Base-by-base conservation (phyloP, 2,888 invertebrate species). In the Protodeltote pygarga region DNA sequence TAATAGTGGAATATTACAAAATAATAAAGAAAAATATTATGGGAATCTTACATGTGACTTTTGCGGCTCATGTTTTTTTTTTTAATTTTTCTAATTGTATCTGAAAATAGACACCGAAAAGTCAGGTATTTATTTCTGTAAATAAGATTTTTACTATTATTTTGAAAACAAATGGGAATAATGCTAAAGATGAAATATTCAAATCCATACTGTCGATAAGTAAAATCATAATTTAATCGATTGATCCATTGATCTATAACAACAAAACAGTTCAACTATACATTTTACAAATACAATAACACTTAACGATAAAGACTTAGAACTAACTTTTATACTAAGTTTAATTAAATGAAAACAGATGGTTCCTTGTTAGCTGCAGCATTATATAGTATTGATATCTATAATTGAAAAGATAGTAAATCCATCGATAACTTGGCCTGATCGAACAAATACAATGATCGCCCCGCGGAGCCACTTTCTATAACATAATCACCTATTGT, bases 311-410 rank as follows among this genome's bases (percentile, higher is more conserved):
- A 75, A n/a, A n/a, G 75, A 76, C 65, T 72, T 66, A 62, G 59
- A 76, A 74, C 65, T 19, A 45, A 65, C 68, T 67, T 70, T 73
- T 75, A 79, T 85, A 80, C 81, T 73, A 71, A 71, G 64, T 69
- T 80, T 85, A 89, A 90, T 90, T 88, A 89, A 90, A 89, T 80
- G 85, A 82, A 85, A 85, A 89, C 90, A 90, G 89, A 90, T 91
- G 88, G 83, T 82, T 74, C 81, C 91, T 90, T 87, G 90, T 92
- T 92, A 91, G 81, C 69, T 71, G 62, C 71, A 74, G 72, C 58
- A 76, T 79, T 74, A 75, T 75, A 73, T 71, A 55, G 74, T 81
- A 85, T 85, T 77, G 83, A 83, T 85, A 71, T 48, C 53, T 85
- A 80, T 88, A 90, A 90, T 89, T 89, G 89, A 89, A 87, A 84